phyloP scores from a whole-genome alignment of 2,797 vertebrate genomes.

The Pantherophis alleghaniensis region DNA sequence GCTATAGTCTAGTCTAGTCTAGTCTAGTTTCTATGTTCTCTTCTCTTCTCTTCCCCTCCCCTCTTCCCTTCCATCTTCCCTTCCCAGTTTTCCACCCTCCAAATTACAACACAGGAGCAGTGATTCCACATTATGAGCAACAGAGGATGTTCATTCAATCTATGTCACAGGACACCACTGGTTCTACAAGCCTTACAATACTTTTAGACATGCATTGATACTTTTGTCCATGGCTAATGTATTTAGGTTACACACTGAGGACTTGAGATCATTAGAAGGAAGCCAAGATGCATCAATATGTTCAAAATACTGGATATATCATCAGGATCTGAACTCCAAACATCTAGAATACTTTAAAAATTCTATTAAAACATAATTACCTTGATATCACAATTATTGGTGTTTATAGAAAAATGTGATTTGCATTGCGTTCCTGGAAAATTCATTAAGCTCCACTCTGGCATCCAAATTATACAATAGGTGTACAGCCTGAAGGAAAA shows the following conservation, averaged over 20 bases:
- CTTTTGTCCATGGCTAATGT: not conserved
- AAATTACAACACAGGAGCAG: not conserved
- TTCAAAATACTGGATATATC: not conserved
- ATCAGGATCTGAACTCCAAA: not conserved
- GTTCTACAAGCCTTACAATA: not conserved
- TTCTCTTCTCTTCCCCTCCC: too few species aligned
- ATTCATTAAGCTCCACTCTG: rapidly evolving
- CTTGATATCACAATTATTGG: rapidly evolving
- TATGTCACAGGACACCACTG: not conserved
- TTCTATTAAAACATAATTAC: not conserved
- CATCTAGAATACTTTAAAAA: not conserved
- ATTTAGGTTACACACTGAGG: not conserved
- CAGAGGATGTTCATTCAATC: not conserved
- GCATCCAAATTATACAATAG: not conserved
- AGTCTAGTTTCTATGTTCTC: too few species aligned
- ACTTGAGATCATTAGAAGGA: not conserved
- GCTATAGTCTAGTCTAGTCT: not conserved
- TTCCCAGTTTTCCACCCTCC: not conserved
- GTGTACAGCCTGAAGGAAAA: not conserved
- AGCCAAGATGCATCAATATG: not conserved
- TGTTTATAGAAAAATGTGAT: not conserved
- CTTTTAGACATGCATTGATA: not conserved
- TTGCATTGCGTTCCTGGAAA: not conserved
- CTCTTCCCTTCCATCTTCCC: too few species aligned
- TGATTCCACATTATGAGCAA: not conserved